Base-by-base conservation (phyloP, 1,140 invertebrate species). In the Drosophila littoralis region DNA sequence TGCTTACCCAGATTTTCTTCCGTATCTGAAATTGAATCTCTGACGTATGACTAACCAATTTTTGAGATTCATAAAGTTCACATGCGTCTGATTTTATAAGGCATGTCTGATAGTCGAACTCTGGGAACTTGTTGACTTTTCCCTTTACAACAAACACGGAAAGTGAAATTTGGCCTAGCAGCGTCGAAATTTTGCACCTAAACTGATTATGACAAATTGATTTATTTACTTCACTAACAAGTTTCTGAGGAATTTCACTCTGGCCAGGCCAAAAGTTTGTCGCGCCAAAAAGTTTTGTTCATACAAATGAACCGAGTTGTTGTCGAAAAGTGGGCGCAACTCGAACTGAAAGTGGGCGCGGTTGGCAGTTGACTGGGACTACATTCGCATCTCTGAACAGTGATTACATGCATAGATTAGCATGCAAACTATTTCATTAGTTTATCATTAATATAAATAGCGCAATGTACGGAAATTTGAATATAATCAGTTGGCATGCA, bases 201-300 rank as follows among this genome's bases (percentile, higher is more conserved):
- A 91, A 84, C 88, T 91, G 88, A 91, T 91, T 91, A 91, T 91
- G 88, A 91, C 88, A 91, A 91, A 91, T 91, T 91, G 88, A 91
- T 91, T 91, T 91, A 91, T 91, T 91, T 91, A 91, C 88, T 91
- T 91, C 68, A 88, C 88, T 91, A 91, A 91, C 88, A 91, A 91
- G 88, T 91, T 91, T 86, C 82, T 75, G 77, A 83, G 64, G 70
- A 88, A 88, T 84, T 88, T 75, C 77, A 52, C 63, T 74, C 52
- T 43, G 81, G 65, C 60, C 80, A 61, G 64, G 60, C 72, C 64
- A 80, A 83, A 88, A 88, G 69, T 83, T 79, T 88, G 78, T 74
- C 77, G 65, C 81, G 65, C 80, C 50, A 75, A 79, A 86, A 80
- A 80, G 55, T 88, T 88, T 84, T 69, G 42, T 70, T 55, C 82